Percentiles rank a stretch among this genome's conserved stretches.
phyloP scores from a whole-genome alignment of 2,113 vertebrate species.

The Talpa occidentalis region DNA sequence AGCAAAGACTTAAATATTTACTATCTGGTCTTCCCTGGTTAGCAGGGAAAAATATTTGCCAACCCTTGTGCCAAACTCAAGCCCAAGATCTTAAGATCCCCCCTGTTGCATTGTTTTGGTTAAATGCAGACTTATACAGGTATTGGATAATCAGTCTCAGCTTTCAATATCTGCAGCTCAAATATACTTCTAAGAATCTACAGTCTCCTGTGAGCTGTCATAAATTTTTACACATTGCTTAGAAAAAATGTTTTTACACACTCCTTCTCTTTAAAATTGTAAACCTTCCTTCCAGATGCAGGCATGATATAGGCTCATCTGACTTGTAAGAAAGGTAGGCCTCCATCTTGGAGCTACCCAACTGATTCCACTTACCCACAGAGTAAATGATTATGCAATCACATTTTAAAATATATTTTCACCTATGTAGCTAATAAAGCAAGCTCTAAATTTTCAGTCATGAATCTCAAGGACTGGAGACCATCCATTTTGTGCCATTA shows the following conservation, averaged over 20 bases:
- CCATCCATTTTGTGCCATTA: not conserved
- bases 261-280: not conserved
- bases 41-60: not conserved
- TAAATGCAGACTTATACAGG: not conserved
- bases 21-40: not conserved
- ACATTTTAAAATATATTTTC: not conserved
- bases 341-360: not conserved
- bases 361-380: not conserved
- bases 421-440: not conserved
- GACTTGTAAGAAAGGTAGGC: not conserved
- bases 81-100: not conserved
- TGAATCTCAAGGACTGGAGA: not conserved
- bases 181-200: not conserved
- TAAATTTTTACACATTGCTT: not conserved
- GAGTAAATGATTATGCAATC: not conserved
- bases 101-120: not conserved
- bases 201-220: not conserved
- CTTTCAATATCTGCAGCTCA: not conserved
- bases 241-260: not conserved
- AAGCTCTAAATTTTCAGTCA: not conserved
- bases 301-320: not conserved
- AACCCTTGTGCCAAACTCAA: not conserved
- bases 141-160: not conserved
- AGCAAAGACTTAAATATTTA: not conserved
- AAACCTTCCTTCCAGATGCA: not conserved